These are phyloP conservation scores for Caerostris darwini DNA, from an alignment of 1,140 invertebrate species.

Conservation along the genomic window DNA sequence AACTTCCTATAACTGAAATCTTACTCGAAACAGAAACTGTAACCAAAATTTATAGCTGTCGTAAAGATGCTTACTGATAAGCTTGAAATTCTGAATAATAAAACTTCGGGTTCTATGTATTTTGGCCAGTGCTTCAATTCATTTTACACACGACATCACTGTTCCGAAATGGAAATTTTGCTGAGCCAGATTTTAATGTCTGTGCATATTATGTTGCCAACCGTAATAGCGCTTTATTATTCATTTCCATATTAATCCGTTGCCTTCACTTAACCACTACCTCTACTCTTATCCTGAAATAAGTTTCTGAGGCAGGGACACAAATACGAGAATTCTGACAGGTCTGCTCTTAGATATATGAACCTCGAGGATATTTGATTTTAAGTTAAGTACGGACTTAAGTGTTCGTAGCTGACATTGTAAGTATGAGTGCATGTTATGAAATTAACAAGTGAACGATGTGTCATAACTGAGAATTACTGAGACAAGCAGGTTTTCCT, in stretches of 20 bases:
- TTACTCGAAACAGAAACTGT: background rate
- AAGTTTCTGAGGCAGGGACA: background rate
- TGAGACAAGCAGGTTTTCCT: no score
- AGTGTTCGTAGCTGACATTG: background rate
- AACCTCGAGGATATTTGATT: background rate
- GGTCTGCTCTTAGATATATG: background rate
- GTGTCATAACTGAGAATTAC: no score
- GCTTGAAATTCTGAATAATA: slow-evolving; percentile 53
- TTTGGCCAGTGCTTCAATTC: slow-evolving; percentile 6
- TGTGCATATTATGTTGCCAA: slow-evolving; percentile 1
- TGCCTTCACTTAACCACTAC: slow-evolving; percentile 32
- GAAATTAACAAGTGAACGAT: no score
- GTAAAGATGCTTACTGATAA: slow-evolving; percentile 16
- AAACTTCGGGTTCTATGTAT: slow-evolving; percentile 9
- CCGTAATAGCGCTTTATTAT: slow-evolving; percentile 46
- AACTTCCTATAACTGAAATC: background rate
- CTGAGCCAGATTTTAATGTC: slow-evolving; percentile 50
- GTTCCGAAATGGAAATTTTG: slow-evolving; percentile 49
- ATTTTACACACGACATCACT: slow-evolving; percentile 37
- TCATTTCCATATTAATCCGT: slow-evolving; percentile 63
- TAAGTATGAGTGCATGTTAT: background rate
- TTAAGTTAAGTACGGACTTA: background rate
- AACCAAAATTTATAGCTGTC: slow-evolving; percentile 41
- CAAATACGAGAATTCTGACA: slow-evolving; percentile 29
- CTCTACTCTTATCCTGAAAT: background rate